Evolutionary conservation across 2,888 invertebrate species (phyloP).

Genomic region (Drosophila neoperkinsi): DNA sequence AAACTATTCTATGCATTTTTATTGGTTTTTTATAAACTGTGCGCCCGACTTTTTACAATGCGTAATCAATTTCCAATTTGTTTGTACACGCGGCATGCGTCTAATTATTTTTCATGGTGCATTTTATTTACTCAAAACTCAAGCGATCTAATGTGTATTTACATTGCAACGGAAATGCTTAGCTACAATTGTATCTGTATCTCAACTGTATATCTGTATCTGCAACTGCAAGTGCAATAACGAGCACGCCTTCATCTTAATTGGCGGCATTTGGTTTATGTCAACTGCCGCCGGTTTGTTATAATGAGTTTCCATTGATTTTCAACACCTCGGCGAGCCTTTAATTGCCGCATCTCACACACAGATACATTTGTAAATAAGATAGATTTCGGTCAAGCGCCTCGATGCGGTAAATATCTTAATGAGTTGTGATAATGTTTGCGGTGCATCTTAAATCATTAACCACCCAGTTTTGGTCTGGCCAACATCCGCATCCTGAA

Average conservation of each 20-base stretch:
- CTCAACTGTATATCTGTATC: conserved; percentile 20
- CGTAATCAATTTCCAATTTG: conserved; percentile 38
- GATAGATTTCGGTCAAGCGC: conserved; percentile 6
- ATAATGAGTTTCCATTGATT: conserved; percentile 79
- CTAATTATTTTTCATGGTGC: conserved; percentile 65
- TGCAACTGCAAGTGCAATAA: conserved; percentile 41
- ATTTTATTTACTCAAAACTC: conserved; percentile 73
- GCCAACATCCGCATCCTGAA: conserved; percentile 25
- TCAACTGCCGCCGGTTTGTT: conserved; percentile 83
- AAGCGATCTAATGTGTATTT: conserved; percentile 62
- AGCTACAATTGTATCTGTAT: conserved; percentile 37
- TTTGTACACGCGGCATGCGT: conserved; percentile 68
- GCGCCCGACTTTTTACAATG: conserved; percentile 15
- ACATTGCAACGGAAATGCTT: conserved; percentile 69
- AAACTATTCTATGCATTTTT: conserved; percentile 66
- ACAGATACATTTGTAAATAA: conserved; percentile 45
- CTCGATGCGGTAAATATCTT: conserved; percentile 56
- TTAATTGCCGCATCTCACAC: conserved; percentile 63
- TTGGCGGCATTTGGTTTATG: conserved; percentile 85
- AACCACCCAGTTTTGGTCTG: conserved; percentile 3
- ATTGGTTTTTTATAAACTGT: conserved; percentile 61
- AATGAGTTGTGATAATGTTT: conserved; percentile 66
- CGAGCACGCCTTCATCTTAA: conserved; percentile 51
- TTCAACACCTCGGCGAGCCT: conserved; percentile 78
- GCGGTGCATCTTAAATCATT: conserved; percentile 55